Evolutionary conservation across 1,140 invertebrate genomes (phyloP).

Genomic region (Monomorium pharaonis): DNA sequence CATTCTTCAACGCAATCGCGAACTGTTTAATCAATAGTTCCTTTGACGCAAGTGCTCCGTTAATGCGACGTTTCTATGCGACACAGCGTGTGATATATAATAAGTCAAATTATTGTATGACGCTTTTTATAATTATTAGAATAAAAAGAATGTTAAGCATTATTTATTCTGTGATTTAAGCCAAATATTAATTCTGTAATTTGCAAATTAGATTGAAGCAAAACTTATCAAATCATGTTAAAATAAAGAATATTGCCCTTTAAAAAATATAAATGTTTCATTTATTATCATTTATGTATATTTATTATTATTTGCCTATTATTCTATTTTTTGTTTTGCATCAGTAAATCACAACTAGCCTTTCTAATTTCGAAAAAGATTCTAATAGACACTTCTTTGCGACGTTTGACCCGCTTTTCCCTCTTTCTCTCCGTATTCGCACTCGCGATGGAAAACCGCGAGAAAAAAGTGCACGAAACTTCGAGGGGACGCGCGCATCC

Average conservation of each 20-base stretch:
- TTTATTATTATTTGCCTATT: background rate
- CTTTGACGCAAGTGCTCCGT: background rate
- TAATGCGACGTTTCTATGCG: background rate
- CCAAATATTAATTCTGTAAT: background rate
- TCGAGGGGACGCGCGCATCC: background rate
- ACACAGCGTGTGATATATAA: background rate
- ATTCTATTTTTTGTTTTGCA: background rate
- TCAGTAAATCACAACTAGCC: background rate
- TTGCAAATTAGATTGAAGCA: background rate
- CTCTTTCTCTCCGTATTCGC: background rate
- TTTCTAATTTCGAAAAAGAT: background rate
- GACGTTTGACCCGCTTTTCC: constrained; percentile 17
- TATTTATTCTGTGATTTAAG: background rate
- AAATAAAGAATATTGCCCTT: background rate
- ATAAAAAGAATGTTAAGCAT: background rate
- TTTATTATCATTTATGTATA: background rate
- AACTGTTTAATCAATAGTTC: background rate
- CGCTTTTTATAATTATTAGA: background rate
- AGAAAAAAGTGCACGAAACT: background rate
- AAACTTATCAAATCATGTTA: background rate
- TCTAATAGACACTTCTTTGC: background rate
- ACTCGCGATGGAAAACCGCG: background rate
- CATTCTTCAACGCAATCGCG: constrained; percentile 25
- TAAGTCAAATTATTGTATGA: background rate
- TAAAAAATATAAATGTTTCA: background rate